A percentile compares a stretch with the other conserved stretches of the same genome.
Evolutionary conservation across 2,888 invertebrate genomes (phyloP).

Genomic region (Barypeithes pellucidus): DNA sequence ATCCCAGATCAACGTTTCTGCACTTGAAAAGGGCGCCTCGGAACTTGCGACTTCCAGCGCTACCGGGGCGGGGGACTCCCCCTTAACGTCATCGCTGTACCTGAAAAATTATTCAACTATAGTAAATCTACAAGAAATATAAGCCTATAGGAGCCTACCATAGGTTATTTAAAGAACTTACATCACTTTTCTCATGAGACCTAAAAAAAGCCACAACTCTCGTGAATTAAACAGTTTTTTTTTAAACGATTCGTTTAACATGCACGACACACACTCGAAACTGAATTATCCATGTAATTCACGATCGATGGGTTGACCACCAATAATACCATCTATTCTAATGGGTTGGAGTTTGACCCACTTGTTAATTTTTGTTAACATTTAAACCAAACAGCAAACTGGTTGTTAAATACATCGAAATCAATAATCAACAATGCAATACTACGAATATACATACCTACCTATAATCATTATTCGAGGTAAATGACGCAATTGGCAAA

Average conservation of each 20-base stretch:
- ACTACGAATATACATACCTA: conserved; percentile 4
- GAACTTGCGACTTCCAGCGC: conserved; percentile 66
- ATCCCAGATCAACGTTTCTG: conserved; percentile 77
- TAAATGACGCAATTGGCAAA: conserved; percentile 11
- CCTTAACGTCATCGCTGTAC: conserved; percentile 44
- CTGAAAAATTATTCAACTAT: conserved; percentile 30
- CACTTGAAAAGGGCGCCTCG: conserved; percentile 70
- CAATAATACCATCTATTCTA: conserved; percentile 32
- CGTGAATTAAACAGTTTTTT: conserved; percentile 8
- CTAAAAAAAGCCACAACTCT: conserved; percentile 9
- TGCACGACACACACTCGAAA: conserved; percentile 39
- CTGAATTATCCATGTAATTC: conserved; percentile 45
- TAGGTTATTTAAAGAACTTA: conserved; percentile 24
- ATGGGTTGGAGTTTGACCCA: conserved; percentile 51
- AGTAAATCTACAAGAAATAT: conserved; percentile 11
- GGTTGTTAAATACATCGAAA: conserved; percentile 33
- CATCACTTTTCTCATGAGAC: conserved; percentile 33
- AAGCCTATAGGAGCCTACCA: neutral
- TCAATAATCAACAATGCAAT: conserved; percentile 38
- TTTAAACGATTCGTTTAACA: conserved; percentile 30
- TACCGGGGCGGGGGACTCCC: conserved; percentile 41
- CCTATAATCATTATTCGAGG: conserved; percentile 2
- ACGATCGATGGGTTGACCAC: conserved; percentile 35
- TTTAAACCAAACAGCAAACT: conserved; percentile 41
- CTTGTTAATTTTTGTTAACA: conserved; percentile 49